Conservation (phyloP, 2,113 vertebrate genomes). For the Choloepus hoffmanni region DNA sequence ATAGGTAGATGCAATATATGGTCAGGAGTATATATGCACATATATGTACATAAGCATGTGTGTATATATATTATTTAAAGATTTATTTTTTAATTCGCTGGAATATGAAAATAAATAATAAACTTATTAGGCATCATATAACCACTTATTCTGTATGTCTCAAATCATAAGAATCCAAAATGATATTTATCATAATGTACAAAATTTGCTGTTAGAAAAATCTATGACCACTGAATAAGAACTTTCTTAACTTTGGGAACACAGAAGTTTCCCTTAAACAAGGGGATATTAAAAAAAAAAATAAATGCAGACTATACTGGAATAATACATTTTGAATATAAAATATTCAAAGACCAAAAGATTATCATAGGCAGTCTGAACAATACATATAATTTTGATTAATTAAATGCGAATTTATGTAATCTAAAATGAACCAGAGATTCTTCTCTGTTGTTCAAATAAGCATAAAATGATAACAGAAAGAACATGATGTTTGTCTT, state of each 20-base stretch:
- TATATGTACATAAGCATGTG: not conserved
- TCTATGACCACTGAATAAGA: not conserved
- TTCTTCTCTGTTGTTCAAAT: not conserved
- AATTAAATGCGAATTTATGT: constrained; percentile 29
- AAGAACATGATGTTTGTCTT: not conserved
- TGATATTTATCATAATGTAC: not conserved
- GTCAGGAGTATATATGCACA: too few species aligned
- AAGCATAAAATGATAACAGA: not conserved
- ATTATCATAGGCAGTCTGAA: rapidly evolving
- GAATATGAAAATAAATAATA: constrained; percentile 21
- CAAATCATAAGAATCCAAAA: not conserved
- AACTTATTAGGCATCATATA: not conserved
- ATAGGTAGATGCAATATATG: not conserved
- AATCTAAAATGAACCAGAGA: not conserved
- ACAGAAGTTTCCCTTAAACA: not conserved
- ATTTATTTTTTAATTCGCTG: not conserved
- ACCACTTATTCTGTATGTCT: not conserved
- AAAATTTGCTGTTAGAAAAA: not conserved
- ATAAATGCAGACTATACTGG: not conserved
- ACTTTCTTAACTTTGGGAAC: not conserved
- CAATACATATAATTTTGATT: not conserved
- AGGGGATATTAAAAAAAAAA: not conserved
- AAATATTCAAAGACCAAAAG: not conserved
- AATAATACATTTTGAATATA: constrained; percentile 14
- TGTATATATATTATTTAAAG: not conserved